A percentile compares a stretch with the other conserved stretches of the same genome.
Conservation (phyloP, 2,797 vertebrate species). For the Euthynnus affinis region DNA sequence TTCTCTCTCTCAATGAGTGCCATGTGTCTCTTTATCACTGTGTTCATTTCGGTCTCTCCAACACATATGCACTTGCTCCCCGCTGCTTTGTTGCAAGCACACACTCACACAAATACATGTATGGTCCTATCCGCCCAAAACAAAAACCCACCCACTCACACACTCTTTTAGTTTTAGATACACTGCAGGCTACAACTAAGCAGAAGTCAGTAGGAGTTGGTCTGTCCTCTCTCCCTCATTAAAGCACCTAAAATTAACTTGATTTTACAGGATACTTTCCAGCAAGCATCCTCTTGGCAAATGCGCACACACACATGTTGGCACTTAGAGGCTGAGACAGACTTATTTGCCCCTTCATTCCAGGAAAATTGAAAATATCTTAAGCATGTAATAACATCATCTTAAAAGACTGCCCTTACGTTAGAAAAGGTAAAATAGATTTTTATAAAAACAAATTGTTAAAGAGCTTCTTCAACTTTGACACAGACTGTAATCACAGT, state of each 20-base stretch:
- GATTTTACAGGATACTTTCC: constrained; percentile 10
- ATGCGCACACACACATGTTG: neutral
- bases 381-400: neutral
- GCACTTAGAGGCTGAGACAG: neutral
- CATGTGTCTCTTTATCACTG: constrained; percentile 40
- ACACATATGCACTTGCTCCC: constrained; percentile 14
- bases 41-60: constrained; percentile 6
- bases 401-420: neutral
- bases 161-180: constrained; percentile 20
- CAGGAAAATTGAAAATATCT: neutral
- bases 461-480: neutral
- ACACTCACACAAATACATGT: constrained; percentile 43
- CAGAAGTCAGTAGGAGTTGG: neutral
- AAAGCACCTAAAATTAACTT: constrained; percentile 6
- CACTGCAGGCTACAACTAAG: neutral
- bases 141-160: constrained; percentile 21
- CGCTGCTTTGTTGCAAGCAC: constrained; percentile 35
- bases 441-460: neutral
- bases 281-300: neutral
- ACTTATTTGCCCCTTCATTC: neutral
- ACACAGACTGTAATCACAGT: neutral
- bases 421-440: neutral
- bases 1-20: constrained; percentile 30
- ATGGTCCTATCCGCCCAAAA: constrained; percentile 15
- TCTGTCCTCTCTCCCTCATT: neutral